phyloP scores from a whole-genome alignment of 2,113 vertebrate genomes.

The Phalacrocorax pelagicus region DNA sequence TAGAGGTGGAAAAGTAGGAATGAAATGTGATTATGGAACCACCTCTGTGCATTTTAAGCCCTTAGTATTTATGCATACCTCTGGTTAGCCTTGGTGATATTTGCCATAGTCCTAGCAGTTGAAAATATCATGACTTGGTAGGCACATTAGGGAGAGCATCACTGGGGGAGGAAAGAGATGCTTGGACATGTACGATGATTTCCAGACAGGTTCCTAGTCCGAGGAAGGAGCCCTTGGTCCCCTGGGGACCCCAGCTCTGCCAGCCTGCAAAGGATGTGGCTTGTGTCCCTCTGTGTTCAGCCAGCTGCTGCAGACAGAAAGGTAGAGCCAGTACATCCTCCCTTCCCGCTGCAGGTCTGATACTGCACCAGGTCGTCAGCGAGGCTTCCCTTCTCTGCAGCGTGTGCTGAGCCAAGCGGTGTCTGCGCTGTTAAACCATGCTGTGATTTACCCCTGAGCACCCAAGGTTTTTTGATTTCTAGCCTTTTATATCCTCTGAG shows the following conservation, averaged over 20 bases:
- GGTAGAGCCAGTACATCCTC: neutral
- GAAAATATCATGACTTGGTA: neutral
- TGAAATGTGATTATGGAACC: neutral
- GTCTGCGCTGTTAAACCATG: neutral
- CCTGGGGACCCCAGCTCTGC: neutral
- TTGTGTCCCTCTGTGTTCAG: neutral
- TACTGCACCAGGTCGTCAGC: neutral
- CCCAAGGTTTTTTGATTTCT: neutral
- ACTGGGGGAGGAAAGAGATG: neutral
- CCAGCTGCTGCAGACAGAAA: neutral
- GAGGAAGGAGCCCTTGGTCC: neutral
- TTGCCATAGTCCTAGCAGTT: neutral
- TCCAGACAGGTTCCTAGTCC: accelerated
- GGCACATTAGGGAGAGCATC: neutral
- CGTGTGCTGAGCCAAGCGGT: accelerated
- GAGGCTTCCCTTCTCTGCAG: neutral
- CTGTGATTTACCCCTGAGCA: neutral
- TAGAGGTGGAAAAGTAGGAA: neutral
- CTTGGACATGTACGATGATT: neutral
- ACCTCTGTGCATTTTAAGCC: neutral
- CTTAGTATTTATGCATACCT: neutral
- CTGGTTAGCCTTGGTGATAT: neutral
- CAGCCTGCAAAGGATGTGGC: neutral
- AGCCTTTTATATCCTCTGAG: neutral
- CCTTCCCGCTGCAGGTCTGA: neutral